Conservation (phyloP, 2,113 vertebrate genomes). For the Aramus guarauna region DNA sequence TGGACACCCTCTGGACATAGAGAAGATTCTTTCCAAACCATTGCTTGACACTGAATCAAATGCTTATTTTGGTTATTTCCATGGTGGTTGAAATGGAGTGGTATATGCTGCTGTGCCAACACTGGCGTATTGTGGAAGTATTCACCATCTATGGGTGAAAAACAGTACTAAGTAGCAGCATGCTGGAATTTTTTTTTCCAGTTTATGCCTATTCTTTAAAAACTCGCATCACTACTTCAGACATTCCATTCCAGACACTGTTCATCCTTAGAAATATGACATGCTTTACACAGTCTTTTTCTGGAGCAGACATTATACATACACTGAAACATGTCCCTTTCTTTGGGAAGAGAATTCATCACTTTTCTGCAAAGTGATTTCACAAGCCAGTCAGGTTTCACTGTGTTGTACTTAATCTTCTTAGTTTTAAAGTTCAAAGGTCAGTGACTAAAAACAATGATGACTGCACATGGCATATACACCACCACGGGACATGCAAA, state of each 20-base stretch:
- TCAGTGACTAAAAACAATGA: background rate
- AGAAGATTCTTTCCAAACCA: background rate
- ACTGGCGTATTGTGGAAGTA: background rate
- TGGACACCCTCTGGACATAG: background rate
- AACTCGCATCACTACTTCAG: background rate
- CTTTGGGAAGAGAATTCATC: background rate
- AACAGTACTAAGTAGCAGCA: background rate
- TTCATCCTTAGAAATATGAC: background rate
- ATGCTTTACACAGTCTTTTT: background rate
- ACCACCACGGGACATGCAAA: background rate
- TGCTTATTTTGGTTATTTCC: background rate
- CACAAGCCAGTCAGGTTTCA: background rate
- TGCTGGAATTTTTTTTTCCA: background rate
- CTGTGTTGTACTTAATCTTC: background rate
- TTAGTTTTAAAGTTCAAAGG: background rate
- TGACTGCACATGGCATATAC: background rate
- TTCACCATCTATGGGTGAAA: conserved; percentile 8
- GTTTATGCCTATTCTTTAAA: background rate
- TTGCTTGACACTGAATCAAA: background rate
- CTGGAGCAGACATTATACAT: background rate
- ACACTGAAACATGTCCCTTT: background rate
- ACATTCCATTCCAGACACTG: background rate
- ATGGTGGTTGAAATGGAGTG: background rate
- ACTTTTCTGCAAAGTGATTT: background rate
- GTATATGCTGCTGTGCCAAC: background rate